Percentiles rank a stretch among this genome's conserved stretches.
These are phyloP conservation scores for Nipponia nippon DNA, from an alignment of 2,113 vertebrate species.

Conservation along the genomic window DNA sequence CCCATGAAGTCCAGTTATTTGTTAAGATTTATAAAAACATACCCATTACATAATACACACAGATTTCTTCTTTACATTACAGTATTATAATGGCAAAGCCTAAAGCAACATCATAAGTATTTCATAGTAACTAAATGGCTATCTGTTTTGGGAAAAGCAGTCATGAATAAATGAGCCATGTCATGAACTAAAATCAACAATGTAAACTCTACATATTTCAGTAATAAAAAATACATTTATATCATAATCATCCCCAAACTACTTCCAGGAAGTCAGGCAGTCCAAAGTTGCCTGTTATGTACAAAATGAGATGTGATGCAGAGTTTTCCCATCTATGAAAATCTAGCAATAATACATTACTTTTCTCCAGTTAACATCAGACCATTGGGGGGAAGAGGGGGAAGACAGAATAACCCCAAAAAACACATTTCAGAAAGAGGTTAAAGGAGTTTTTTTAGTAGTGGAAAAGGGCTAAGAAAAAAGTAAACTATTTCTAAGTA, in stretches of 20 bases:
- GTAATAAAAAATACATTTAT: not conserved
- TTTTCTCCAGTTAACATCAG: not conserved
- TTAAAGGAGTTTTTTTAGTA: not conserved
- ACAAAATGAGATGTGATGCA: not conserved
- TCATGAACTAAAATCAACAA: not conserved
- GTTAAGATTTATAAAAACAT: not conserved
- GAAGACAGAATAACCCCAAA: not conserved
- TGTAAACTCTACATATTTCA: not conserved
- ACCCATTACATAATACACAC: not conserved
- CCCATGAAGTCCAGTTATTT: not conserved
- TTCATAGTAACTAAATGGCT: not conserved
- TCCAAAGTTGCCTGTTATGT: not conserved
- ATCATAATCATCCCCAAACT: not conserved
- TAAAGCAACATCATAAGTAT: not conserved
- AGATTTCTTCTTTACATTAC: not conserved
- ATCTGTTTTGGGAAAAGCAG: not conserved
- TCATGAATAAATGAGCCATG: not conserved
- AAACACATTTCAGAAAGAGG: not conserved
- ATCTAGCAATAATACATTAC: not conserved
- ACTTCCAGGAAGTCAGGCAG: not conserved
- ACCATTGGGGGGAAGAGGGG: rapidly evolving
- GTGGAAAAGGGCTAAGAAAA: not conserved
- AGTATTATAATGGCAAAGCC: not conserved
- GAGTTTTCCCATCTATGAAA: not conserved
- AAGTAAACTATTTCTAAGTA: not conserved